Base-by-base conservation (phyloP, 2,888 invertebrate genomes). In the Itoplectis maculator region DNA sequence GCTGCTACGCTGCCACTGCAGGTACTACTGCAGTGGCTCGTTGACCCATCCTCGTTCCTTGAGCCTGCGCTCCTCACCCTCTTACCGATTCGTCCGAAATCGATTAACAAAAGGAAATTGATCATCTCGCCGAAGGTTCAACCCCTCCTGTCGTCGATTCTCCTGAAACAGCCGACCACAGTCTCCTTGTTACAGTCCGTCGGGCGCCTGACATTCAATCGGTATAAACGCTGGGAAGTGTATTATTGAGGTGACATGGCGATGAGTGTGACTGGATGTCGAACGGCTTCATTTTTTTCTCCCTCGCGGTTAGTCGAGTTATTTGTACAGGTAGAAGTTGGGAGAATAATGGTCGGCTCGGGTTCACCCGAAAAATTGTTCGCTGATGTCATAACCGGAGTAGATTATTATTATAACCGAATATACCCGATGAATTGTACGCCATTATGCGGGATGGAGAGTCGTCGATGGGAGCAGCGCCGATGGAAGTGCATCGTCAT, bases 401-500 rank as follows among this genome's bases (percentile, higher is more conserved):
- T 66, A 56, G 35, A 56, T 81, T 72, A 59, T 66, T 29, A 29
- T 29, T 29, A 72, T 49, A 49, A 70, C 5, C 5, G 29, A 29
- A 29, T 29, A 75, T 69, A 75, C 8, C 69, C 51, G n/a, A 47
- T 45, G 15, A 23, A 70, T n/a, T 37, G 13, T 23, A 2, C 20
- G 1, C 2, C 45, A 65, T 65, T 45, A 13, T 45, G 11, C n/a
- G n/a, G n/a, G n/a, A n/a, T n/a, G n/a, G n/a, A 20, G 20, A 65
- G 65, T 42, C 42, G 11, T 45, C 9, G n/a, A 15, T 5, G n/a
- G 18, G 11, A 6, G 65, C 45, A 5, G 45, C n/a, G n/a, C n/a
- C n/a, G 49, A 20, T 7, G 49, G 59, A 65, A 81, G 72, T 76
- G 81, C 81, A 81, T 72, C 66, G 81, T 81, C 81, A 81, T 81